These are phyloP conservation scores for Dryadula phaetusa DNA, from an alignment of 2,888 invertebrate genomes.

Conservation along the genomic window DNA sequence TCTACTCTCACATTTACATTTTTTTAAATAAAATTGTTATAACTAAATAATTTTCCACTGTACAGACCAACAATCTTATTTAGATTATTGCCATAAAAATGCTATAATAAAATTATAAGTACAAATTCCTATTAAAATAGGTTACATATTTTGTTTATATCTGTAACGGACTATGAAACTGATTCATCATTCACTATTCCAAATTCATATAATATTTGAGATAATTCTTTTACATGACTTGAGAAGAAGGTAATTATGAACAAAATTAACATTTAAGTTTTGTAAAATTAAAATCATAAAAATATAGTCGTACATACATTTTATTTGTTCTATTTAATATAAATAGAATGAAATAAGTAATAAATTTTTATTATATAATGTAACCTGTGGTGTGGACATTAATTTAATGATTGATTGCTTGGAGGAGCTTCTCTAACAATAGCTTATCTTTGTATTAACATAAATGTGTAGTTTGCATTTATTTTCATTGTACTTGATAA, in stretches of 20 bases:
- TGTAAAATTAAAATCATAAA: not conserved
- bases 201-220: not conserved
- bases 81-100: too few species aligned
- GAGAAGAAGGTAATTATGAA: slow-evolving; percentile 30
- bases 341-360: not conserved
- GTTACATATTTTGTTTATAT: too few species aligned
- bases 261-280: slow-evolving; percentile 2
- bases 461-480: slow-evolving; percentile 10
- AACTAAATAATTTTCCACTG: too few species aligned
- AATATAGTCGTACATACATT: not conserved
- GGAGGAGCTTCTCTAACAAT: slow-evolving; percentile 2
- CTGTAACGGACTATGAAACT: not conserved
- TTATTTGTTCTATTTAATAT: not conserved
- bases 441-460: slow-evolving; percentile 7
- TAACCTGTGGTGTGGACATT: not conserved
- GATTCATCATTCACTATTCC: not conserved
- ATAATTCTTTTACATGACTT: slow-evolving; percentile 27
- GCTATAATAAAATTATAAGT: too few species aligned
- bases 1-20: too few species aligned
- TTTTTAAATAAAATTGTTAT: too few species aligned
- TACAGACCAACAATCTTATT: too few species aligned
- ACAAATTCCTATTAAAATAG: too few species aligned
- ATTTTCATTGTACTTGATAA: slow-evolving; percentile 16
- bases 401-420: slow-evolving; percentile 8
- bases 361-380: not conserved